Evolutionary conservation across 2,113 vertebrate genomes (phyloP), one percentile per base, ranked within the genome.

Genomic region (Maylandia zebra): DNA sequence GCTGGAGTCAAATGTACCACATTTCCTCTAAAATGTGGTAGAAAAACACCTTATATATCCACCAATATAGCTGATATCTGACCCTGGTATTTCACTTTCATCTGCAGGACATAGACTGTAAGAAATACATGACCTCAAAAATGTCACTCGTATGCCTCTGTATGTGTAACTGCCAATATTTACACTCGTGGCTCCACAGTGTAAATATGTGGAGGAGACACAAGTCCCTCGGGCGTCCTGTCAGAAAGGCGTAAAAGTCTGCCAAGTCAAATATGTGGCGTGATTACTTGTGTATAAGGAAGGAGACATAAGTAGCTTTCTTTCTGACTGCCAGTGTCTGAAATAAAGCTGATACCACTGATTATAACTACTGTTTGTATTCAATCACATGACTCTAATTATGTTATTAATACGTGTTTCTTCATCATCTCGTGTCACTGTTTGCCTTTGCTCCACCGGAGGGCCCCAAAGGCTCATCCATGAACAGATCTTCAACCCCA

Each of bases 301-400:
- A n/a, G 32, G 1, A 66, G 10, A 2, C 32, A 66, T 2, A 12
- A 7, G 17, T 66, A 0, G 61, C 61, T 66, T 66, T 66, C 34
- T 0, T 38, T 22, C 34, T 66, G 34, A 38, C 16, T 45, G 38
- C 24, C 38, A 45, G 1, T 3, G 22, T 10, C 82, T 55, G 22
- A 74, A 74, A 17, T 45, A 45, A 74, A 74, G 38, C 66, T 16
- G 5, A 71, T 71, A 7, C 36, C 66, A 24, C 19, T 69, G n/a
- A 69, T 0, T 66, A 66, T n/a, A 52, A 69, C 14, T 12, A 43
- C 36, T 16, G 12, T 53, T 36, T 74, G 38, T 74, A 27, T 45
- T 74, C 13, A 43, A 45, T 74, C 22, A 45, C 22, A 45, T 2
- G 12, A 24, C 38, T 74, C n/a, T 45, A 45, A 45, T 74, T 45